phyloP scores from a whole-genome alignment of 2,113 vertebrate species.

The Apaloderma vittatum region DNA sequence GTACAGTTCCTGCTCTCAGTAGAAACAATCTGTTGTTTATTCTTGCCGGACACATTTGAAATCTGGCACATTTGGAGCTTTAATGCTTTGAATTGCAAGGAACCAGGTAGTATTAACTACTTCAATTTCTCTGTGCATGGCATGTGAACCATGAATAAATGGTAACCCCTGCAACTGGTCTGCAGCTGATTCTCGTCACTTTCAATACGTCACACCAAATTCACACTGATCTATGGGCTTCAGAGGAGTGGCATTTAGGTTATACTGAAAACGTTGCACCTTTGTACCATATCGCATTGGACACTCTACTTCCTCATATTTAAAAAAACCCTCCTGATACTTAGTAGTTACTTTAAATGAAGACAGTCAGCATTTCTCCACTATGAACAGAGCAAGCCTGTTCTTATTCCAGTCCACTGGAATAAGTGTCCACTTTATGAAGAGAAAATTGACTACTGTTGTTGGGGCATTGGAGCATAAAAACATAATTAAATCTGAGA shows the following conservation, averaged over 20 bases:
- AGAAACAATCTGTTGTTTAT: constrained; percentile 11
- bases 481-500: neutral
- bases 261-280: neutral
- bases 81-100: constrained; percentile 8
- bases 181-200: neutral
- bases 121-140: neutral
- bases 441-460: neutral
- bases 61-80: neutral
- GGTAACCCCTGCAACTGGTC: neutral
- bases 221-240: neutral
- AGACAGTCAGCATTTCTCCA: neutral
- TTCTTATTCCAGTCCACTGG: neutral
- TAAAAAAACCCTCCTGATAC: neutral
- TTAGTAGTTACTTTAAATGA: neutral
- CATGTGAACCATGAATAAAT: neutral
- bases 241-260: neutral
- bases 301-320: neutral
- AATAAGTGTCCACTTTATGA: neutral
- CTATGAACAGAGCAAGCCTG: neutral
- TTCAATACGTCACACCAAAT: neutral
- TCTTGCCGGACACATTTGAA: neutral
- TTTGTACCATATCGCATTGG: neutral
- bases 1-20: neutral
- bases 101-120: neutral
- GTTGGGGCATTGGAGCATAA: neutral